Conservation (phyloP, 2,113 vertebrate species). For the Eretmochelys imbricata region DNA sequence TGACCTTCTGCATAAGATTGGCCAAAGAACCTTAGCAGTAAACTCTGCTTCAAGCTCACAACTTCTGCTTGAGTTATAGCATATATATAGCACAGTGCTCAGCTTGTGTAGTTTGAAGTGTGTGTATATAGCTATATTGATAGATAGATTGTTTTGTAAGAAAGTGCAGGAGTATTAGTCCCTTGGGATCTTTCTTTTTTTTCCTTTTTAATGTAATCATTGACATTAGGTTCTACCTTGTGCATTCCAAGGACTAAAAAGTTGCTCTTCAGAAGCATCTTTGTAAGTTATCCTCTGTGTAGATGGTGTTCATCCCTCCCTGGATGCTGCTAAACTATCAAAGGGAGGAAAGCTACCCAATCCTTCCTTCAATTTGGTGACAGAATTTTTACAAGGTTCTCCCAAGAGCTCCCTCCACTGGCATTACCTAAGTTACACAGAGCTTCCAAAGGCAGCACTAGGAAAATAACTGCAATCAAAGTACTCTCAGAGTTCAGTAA, state of each 20-base stretch:
- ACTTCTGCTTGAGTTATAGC: neutral
- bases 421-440: neutral
- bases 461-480: slow-evolving; percentile 1
- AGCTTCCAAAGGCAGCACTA: neutral
- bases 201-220: neutral
- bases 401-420: neutral
- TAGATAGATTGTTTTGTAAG: neutral
- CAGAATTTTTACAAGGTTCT: neutral
- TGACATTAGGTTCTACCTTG: neutral
- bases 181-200: neutral
- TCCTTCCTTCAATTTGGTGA: neutral
- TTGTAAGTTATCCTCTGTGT: neutral
- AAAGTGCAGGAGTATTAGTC: neutral
- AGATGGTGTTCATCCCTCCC: neutral
- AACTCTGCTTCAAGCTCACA: neutral
- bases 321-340: neutral
- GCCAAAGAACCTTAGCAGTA: neutral
- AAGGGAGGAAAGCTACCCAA: neutral
- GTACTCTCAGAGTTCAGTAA: slow-evolving; percentile 16
- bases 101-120: neutral
- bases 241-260: neutral
- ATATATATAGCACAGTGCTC: neutral
- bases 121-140: neutral
- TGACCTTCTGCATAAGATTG: neutral
- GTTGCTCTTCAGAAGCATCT: neutral